A percentile compares a stretch with the other conserved stretches of the same genome.
These are phyloP conservation scores for Leucophenga maculata DNA, from an alignment of 2,888 invertebrate genomes.

Conservation along the genomic window DNA sequence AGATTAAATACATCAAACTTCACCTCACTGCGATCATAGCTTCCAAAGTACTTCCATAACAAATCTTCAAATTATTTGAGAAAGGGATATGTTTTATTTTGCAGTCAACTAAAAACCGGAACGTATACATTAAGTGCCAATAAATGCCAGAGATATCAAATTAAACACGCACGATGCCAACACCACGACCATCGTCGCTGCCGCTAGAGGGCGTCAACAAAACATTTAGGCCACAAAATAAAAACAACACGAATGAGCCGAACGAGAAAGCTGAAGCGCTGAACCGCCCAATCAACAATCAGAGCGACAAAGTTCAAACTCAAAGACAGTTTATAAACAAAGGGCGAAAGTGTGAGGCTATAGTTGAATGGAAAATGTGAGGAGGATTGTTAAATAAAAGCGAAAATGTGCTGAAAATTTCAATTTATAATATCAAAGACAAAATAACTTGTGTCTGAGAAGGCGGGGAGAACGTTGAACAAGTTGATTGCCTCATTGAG, in stretches of 20 bases:
- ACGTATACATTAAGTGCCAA: no score
- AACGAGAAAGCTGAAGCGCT: no score
- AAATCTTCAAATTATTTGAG: no score
- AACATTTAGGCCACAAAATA: constrained; percentile 1
- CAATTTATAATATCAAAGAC: constrained; percentile 24
- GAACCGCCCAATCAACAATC: constrained; percentile 12
- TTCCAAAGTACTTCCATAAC: no score
- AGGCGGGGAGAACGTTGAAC: not conserved
- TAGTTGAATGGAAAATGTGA: no score
- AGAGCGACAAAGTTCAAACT: not conserved
- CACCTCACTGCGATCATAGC: no score
- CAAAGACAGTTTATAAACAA: constrained; percentile 24
- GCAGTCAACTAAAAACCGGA: no score
- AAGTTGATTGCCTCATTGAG: constrained; percentile 21
- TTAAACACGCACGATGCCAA: constrained; percentile 41
- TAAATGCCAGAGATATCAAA: constrained; percentile 45
- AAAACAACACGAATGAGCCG: no score
- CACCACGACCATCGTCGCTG: constrained; percentile 3
- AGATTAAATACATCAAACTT: no score
- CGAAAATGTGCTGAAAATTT: constrained; percentile 18
- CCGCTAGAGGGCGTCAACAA: not conserved
- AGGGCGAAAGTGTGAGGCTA: not conserved
- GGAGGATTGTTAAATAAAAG: no score
- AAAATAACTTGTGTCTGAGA: constrained; percentile 8
- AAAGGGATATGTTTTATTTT: no score